These are phyloP conservation scores for Corydoras sp. DNA, from an alignment of 2,113 vertebrate species.

Conservation along the genomic window DNA sequence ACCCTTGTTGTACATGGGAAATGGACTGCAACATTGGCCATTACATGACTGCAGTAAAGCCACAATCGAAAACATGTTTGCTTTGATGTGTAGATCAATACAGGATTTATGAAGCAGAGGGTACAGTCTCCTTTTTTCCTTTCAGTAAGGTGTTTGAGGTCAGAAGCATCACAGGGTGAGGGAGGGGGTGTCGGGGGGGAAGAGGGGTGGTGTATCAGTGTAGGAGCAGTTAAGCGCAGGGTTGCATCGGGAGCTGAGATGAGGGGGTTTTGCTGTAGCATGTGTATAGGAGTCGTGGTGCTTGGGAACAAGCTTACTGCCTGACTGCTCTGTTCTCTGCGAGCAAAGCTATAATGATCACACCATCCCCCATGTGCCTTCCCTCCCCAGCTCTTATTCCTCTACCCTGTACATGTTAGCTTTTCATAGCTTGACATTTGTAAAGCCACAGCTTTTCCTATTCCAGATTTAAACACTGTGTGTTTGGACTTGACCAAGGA, in stretches of 20 bases:
- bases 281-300: slow-evolving; percentile 20
- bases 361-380: background rate
- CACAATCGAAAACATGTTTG: background rate
- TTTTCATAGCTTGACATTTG: background rate
- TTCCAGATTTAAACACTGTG: too few relatives aligned
- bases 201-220: background rate
- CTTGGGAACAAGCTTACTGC: slow-evolving; percentile 29
- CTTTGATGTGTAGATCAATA: slow-evolving; percentile 2
- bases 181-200: background rate
- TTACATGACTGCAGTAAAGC: background rate
- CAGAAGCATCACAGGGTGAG: background rate
- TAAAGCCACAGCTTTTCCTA: too few relatives aligned
- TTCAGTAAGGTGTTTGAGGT: background rate
- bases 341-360: slow-evolving; percentile 21
- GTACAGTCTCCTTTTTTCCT: slow-evolving; percentile 19
- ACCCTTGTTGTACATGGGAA: background rate
- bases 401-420: background rate
- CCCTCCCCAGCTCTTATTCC: background rate
- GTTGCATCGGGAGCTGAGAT: slow-evolving; percentile 14
- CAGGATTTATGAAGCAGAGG: background rate
- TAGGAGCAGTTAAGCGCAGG: background rate
- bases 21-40: background rate
- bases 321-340: slow-evolving; percentile 23
- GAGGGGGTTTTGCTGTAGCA: slow-evolving; percentile 3
- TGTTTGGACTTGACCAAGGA: background rate